Evolutionary conservation across 2,797 vertebrate species (phyloP), one percentile per base, ranked within the genome.

Genomic region (Uromys caudimaculatus): DNA sequence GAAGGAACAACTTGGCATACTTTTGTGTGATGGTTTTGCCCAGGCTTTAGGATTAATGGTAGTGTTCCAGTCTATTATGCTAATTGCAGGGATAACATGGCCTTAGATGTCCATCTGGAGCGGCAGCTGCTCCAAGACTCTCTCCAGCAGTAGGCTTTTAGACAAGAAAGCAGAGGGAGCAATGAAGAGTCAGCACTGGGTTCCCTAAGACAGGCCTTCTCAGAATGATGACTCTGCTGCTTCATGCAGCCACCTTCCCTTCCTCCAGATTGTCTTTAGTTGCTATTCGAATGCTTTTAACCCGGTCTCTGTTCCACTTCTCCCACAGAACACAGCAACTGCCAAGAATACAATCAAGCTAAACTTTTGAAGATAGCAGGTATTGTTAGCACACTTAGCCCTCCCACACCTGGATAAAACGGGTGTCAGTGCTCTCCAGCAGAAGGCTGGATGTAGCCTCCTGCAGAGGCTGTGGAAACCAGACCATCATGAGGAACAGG

Each of bases 61-160:
- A 92, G 60, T 84, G 62, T 44, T 95, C 79, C 64, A 73, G 73
- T 58, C 47, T 84, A 81, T 86, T 91, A 94, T 84, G 82, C 58
- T 94, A 90, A 96, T 52, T 93, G 71, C 38, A 83, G 81, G 90
- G 77, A 95, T 78, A 90, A 73, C n/a, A 56, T 79, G 73, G 84
- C 90, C 81, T 93, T 96, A 44, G 50, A 82, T 75, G 79, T 92
- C 81, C 92, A 92, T 89, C 71, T 95, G 79, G 89, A 91, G 58
- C 44, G 38, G 29, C 58, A 47, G 81, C 54, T 54, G 87, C 69
- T 87, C 91, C 41, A 52, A 90, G 76, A 50, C 81, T 67, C 84
- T 92, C 96, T 95, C 90, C 50, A n/a, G 87, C 78, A 82, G 89
- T 78, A 90, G 64, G 90, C 60, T 94, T 41, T 56, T 52, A 54